phyloP scores from a whole-genome alignment of 2,797 vertebrate species.

The Xenentodon cancila region DNA sequence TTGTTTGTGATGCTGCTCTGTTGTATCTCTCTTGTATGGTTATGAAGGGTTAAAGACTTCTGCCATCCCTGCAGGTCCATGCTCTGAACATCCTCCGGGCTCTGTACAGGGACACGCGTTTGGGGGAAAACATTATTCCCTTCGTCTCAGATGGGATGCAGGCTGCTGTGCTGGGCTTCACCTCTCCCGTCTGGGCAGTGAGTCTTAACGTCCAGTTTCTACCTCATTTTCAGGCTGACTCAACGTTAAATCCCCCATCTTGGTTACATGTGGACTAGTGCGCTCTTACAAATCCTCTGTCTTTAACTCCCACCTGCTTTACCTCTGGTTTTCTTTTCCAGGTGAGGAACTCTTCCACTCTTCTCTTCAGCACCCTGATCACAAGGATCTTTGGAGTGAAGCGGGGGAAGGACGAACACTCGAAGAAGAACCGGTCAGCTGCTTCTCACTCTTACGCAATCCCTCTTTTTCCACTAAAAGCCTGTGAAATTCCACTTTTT shows the following conservation, averaged over 20 bases:
- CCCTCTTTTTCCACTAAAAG: no score
- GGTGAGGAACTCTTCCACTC: constrained; percentile 97
- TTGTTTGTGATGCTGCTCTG: no score
- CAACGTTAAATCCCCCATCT: not conserved
- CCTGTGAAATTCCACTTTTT: no score
- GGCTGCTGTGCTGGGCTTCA: constrained; percentile 93
- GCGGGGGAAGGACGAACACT: constrained; percentile 93
- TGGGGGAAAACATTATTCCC: constrained; percentile 93
- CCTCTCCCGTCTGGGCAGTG: constrained; percentile 95
- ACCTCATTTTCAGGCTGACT: not conserved
- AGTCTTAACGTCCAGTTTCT: constrained; percentile 69
- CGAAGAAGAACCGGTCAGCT: constrained; percentile 93
- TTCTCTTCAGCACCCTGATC: constrained; percentile 96
- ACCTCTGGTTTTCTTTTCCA: constrained; percentile 52
- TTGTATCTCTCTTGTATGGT: no score
- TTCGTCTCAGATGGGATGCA: constrained; percentile 93
- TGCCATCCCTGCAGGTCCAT: constrained; percentile 88
- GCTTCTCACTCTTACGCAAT: constrained; percentile 2
- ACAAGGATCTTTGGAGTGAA: constrained; percentile 98
- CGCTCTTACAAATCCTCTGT: no score
- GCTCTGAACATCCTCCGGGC: constrained; percentile 95
- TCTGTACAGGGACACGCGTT: constrained; percentile 91
- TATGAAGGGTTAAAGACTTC: no score
- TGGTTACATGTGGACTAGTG: no score
- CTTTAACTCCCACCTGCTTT: no score